phyloP scores from a whole-genome alignment of 37 sponge, comb jelly and placozoan species.

The Spongilla lacustris region DNA sequence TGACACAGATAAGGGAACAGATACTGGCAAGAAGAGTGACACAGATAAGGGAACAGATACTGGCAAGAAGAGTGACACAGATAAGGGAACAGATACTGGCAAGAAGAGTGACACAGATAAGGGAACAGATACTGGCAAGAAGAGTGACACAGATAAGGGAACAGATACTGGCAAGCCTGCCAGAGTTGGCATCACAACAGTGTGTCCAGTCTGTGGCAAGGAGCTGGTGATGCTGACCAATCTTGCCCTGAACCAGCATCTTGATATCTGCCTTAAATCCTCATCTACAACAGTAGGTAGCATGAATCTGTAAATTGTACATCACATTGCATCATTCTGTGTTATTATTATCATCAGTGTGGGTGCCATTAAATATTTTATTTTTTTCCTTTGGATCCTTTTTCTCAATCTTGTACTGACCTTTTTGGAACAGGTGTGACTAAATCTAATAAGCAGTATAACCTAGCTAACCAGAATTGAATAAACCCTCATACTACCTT shows the following conservation, averaged over 20 bases:
- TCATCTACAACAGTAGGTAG: background rate
- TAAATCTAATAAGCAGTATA: too few species aligned
- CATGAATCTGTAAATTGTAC: background rate
- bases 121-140: too few species aligned
- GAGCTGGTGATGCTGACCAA: background rate
- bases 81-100: too few species aligned
- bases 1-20: background rate
- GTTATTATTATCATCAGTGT: background rate
- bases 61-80: background rate
- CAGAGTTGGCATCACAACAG: background rate
- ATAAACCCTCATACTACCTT: too few species aligned
- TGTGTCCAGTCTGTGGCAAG: conserved; percentile 14
- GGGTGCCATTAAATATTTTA: too few species aligned
- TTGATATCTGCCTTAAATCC: conserved; percentile 3
- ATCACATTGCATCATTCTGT: background rate
- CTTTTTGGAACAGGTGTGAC: too few species aligned
- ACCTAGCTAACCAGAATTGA: too few species aligned
- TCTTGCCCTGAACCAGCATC: conserved; percentile 7
- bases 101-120: background rate
- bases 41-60: too few species aligned
- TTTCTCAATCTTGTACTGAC: too few species aligned
- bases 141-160: background rate
- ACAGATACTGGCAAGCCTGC: background rate
- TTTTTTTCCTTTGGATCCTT: too few species aligned
- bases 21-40: background rate